A percentile compares a stretch with the other conserved stretches of the same genome.
Evolutionary conservation across 1,140 invertebrate genomes (phyloP).

Genomic region (Hormaphis cornu): DNA sequence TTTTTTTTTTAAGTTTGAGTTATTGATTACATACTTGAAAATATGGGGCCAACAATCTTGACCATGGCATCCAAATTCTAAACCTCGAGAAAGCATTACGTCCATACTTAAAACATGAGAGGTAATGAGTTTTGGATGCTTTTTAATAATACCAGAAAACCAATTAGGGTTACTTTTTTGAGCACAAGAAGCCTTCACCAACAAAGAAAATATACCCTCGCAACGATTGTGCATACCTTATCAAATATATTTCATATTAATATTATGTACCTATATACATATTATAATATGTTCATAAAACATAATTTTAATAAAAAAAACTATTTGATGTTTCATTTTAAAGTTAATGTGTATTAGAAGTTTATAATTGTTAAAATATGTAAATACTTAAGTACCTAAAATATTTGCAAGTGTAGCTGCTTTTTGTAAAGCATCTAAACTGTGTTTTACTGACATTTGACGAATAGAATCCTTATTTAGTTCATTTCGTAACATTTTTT

Average conservation of each 20-base stretch:
- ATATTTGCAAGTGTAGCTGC: slow-evolving; percentile 49
- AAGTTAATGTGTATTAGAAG: neutral
- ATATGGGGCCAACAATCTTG: slow-evolving; percentile 88
- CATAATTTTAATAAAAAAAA: neutral
- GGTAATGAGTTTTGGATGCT: slow-evolving; percentile 42
- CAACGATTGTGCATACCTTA: slow-evolving; percentile 70
- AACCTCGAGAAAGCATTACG: slow-evolving; percentile 64
- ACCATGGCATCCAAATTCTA: slow-evolving; percentile 83
- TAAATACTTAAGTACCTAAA: slow-evolving; percentile 48
- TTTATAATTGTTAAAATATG: neutral
- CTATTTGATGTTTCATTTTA: neutral
- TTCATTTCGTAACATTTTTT: slow-evolving; percentile 44
- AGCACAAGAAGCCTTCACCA: slow-evolving; percentile 67
- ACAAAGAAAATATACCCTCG: slow-evolving; percentile 66
- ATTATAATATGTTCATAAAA: neutral
- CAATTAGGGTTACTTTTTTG: slow-evolving; percentile 42
- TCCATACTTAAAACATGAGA: slow-evolving; percentile 85
- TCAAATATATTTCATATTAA: slow-evolving; percentile 31
- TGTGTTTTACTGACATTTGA: slow-evolving; percentile 69
- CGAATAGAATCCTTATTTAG: slow-evolving; percentile 51
- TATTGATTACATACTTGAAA: slow-evolving; percentile 60
- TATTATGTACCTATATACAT: neutral
- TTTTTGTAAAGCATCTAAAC: slow-evolving; percentile 78
- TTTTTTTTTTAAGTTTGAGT: neutral
- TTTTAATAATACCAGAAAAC: slow-evolving; percentile 33